These are phyloP conservation scores for Silurus glanis DNA, from an alignment of 2,113 vertebrate species.

Conservation along the genomic window DNA sequence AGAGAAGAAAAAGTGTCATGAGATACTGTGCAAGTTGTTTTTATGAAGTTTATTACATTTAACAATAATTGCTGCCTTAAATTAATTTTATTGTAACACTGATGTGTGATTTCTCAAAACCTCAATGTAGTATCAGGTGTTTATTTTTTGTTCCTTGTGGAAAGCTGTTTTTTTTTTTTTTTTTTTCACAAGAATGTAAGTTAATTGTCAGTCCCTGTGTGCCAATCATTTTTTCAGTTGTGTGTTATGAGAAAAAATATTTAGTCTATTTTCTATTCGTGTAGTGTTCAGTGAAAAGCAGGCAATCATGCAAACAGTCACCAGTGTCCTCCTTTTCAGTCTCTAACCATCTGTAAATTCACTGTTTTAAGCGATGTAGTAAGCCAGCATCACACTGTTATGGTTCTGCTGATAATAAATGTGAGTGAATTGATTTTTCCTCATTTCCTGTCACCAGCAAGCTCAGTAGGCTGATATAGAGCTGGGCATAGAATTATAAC, in stretches of 20 bases:
- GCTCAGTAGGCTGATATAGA: not conserved
- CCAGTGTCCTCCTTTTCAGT: not conserved
- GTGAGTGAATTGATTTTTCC: conserved; percentile 21
- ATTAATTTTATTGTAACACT: conserved; percentile 32
- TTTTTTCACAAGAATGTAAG: not conserved
- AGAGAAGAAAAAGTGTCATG: conserved; percentile 21
- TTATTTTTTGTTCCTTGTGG: conserved; percentile 1
- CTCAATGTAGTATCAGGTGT: not conserved
- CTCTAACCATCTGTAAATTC: not conserved
- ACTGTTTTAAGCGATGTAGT: not conserved
- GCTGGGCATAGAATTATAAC: not conserved
- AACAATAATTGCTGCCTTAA: conserved; percentile 56
- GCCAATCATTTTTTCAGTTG: not conserved
- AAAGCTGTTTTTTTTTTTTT: not conserved
- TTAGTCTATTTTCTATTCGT: not conserved
- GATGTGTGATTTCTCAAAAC: conserved; percentile 34
- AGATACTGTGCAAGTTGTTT: conserved; percentile 35
- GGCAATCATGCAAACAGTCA: not conserved
- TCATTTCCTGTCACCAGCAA: conserved; percentile 2
- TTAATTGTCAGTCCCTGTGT: conserved; percentile 27
- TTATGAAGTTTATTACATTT: conserved; percentile 37
- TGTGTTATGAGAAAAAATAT: conserved; percentile 6
- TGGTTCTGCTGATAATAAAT: conserved; percentile 20
- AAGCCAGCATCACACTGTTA: conserved; percentile 10
- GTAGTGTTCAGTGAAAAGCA: conserved; percentile 15